Conservation (phyloP, 1,140 invertebrate genomes). For the Euwallacea fornicatus region DNA sequence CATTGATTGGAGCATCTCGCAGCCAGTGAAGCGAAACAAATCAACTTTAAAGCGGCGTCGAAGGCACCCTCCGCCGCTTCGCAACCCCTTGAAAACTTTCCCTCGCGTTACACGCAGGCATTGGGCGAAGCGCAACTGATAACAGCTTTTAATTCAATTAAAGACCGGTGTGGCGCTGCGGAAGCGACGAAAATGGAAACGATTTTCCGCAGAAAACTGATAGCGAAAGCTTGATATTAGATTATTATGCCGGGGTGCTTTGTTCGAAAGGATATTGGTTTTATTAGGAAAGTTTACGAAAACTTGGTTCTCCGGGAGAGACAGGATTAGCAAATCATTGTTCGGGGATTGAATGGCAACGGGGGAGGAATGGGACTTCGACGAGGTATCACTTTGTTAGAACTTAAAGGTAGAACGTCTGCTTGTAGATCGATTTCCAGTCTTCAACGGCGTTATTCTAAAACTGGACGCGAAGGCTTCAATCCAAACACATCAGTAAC, state of each 20-base stretch:
- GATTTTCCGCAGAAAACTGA: constrained; percentile 31
- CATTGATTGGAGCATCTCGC: constrained; percentile 53
- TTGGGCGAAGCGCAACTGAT: constrained; percentile 30
- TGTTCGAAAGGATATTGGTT: constrained; percentile 19
- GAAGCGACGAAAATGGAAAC: constrained; percentile 31
- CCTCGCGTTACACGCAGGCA: constrained; percentile 33
- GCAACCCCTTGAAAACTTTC: constrained; percentile 30
- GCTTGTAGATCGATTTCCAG: no score
- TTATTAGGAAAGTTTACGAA: constrained; percentile 18
- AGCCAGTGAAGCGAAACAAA: constrained; percentile 52
- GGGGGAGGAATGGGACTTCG: no score
- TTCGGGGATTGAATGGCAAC: no score
- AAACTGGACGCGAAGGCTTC: no score
- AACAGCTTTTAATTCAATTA: constrained; percentile 40
- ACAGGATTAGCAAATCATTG: no score
- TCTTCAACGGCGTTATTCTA: no score
- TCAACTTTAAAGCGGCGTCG: constrained; percentile 50
- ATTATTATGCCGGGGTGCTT: constrained; percentile 17
- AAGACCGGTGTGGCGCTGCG: constrained; percentile 26
- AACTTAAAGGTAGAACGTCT: no score
- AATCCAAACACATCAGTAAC: no score
- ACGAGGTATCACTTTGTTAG: no score
- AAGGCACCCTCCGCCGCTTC: constrained; percentile 22
- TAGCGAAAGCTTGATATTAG: constrained; percentile 27
- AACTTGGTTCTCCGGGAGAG: neutral